These are phyloP conservation scores for Actinostola sp. DNA, from an alignment of 92 coral and sea anemone species.

Conservation along the genomic window DNA sequence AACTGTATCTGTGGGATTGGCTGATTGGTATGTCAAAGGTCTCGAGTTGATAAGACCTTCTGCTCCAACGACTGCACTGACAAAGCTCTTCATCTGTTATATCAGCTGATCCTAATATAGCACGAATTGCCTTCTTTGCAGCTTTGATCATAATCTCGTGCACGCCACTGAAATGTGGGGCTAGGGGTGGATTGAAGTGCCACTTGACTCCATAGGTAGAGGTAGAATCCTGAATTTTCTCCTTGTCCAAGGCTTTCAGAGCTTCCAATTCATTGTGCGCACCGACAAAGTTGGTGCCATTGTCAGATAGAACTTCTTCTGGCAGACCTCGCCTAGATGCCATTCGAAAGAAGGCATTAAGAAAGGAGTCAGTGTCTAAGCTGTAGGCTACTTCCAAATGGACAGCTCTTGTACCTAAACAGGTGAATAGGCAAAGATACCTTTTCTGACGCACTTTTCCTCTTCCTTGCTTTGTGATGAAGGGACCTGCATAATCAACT, in stretches of 20 bases:
- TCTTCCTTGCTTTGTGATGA: conserved; percentile 44
- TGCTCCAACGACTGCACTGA: conserved; percentile 25
- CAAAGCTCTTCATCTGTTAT: too few species aligned
- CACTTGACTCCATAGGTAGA: conserved; percentile 34
- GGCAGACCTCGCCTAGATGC: conserved; percentile 35
- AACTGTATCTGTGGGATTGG: conserved; percentile 15
- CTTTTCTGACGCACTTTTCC: conserved; percentile 40
- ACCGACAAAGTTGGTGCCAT: conserved; percentile 50
- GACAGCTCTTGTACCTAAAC: conserved; percentile 43
- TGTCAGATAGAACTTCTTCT: conserved; percentile 35
- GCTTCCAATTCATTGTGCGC: conserved; percentile 34
- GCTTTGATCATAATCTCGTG: conserved; percentile 33
- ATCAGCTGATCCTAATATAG: conserved; percentile 6
- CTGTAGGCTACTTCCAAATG: conserved; percentile 47
- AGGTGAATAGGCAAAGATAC: conserved; percentile 48
- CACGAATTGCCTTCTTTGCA: conserved; percentile 32
- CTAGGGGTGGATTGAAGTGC: conserved; percentile 41
- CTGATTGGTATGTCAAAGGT: conserved; percentile 33
- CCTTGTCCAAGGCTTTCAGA: conserved; percentile 20
- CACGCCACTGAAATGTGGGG: conserved; percentile 36
- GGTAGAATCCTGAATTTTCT: conserved; percentile 7
- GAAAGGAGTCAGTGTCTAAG: conserved; percentile 39
- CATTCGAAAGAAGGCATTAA: conserved; percentile 42
- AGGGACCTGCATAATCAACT: conserved; percentile 32
- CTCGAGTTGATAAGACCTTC: conserved; percentile 31